A percentile compares a stretch with the other conserved stretches of the same genome.
phyloP scores from a whole-genome alignment of 2,888 invertebrate species.

The Hirtodrosophila cameraria region DNA sequence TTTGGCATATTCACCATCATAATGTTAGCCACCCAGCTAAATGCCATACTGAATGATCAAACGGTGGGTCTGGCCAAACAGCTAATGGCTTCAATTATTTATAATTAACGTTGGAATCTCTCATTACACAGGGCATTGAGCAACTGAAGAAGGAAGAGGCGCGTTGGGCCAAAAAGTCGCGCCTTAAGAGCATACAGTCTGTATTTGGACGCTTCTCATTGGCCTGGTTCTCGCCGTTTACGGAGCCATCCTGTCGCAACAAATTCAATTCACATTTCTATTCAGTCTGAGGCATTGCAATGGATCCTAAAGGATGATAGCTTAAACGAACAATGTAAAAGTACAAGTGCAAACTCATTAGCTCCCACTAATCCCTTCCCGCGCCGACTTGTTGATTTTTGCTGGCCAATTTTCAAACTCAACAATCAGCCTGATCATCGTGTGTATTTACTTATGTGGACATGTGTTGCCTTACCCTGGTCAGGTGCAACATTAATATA shows the following conservation, averaged over 20 bases:
- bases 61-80: slow-evolving; percentile 87
- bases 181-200: slow-evolving; percentile 97
- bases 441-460: slow-evolving; percentile 44
- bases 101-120: not conserved
- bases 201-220: slow-evolving; percentile 98
- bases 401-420: slow-evolving; percentile 47
- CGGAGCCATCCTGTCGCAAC: slow-evolving; percentile 90
- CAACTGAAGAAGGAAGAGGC: slow-evolving; percentile 98
- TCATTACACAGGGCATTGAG: slow-evolving; percentile 94
- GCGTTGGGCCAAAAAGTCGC: slow-evolving; percentile 95
- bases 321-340: slow-evolving; percentile 59
- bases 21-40: slow-evolving; percentile 98
- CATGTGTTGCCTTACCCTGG: slow-evolving; percentile 15
- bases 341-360: slow-evolving; percentile 42
- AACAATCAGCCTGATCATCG: slow-evolving; percentile 21
- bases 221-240: slow-evolving; percentile 93
- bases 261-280: slow-evolving; percentile 93
- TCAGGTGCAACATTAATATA: slow-evolving; percentile 40
- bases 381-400: slow-evolving; percentile 55
- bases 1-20: slow-evolving; percentile 99
- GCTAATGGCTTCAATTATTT: not conserved
- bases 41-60: slow-evolving; percentile 99
- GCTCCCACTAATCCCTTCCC: not conserved
- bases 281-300: slow-evolving; percentile 87
- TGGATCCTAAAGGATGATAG: slow-evolving; percentile 23